Conservation (phyloP, 2,888 invertebrate genomes). For the Rhamnusium bicolor region DNA sequence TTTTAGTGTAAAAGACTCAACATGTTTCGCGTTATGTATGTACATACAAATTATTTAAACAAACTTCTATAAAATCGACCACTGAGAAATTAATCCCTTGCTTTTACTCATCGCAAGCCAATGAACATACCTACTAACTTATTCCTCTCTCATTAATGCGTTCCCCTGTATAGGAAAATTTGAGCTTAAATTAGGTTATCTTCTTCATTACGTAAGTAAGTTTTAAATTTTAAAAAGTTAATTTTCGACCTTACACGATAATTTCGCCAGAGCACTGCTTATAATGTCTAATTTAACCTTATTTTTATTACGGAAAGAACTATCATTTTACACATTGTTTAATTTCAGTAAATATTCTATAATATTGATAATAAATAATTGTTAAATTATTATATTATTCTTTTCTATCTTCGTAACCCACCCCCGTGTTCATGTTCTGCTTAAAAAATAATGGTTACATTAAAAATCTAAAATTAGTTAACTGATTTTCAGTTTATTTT, state of each 20-base stretch:
- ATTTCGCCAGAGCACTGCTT: not conserved
- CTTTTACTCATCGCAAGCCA: slow-evolving; percentile 22
- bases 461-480: no score
- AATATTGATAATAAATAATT: no score
- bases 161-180: slow-evolving; percentile 62
- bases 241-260: slow-evolving; percentile 20
- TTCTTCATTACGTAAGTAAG: slow-evolving; percentile 67
- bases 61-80: no score
- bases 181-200: slow-evolving; percentile 66
- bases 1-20: no score
- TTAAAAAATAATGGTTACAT: no score
- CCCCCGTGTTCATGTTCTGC: no score
- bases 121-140: slow-evolving; percentile 54
- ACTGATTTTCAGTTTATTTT: no score
- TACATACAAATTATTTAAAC: no score
- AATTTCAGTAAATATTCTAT: not conserved
- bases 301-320: not conserved
- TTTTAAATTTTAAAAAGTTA: slow-evolving; percentile 60
- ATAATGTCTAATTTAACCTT: slow-evolving; percentile 4
- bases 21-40: not conserved
- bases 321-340: not conserved
- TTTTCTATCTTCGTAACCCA: no score
- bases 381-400: no score
- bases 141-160: slow-evolving; percentile 67
- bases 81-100: slow-evolving; percentile 17